Percentiles rank a stretch among this genome's conserved stretches.
phyloP scores from a whole-genome alignment of 2,113 vertebrate genomes.

The mouse (Mus musculus) region GRCm39 chrX:105255501-105256000 shows the following conservation, averaged over 20 bases:
- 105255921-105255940: too few species aligned
- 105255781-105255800: slow-evolving; percentile 76
- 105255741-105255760: slow-evolving; percentile 71
- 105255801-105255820: too few species aligned
- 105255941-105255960: too few species aligned
- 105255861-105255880: too few species aligned
- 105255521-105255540: slow-evolving; percentile 80
- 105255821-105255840: too few species aligned
- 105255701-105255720: slow-evolving; percentile 82
- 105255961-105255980: not conserved
- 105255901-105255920: too few species aligned
- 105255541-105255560: slow-evolving; percentile 71
- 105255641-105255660: not conserved
- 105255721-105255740: slow-evolving; percentile 84
- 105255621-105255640: not conserved
- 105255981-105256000: slow-evolving; percentile 27
- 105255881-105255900: too few species aligned
- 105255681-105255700: slow-evolving; percentile 70
- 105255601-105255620: not conserved
- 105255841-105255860: too few species aligned
- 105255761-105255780: slow-evolving; percentile 78
- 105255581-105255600: not conserved
- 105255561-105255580: not conserved
- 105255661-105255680: slow-evolving; percentile 69
- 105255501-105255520: slow-evolving; percentile 79